A percentile compares a stretch with the other conserved stretches of the same genome.
Conservation (phyloP, 2,113 vertebrate genomes). For the Pelobates fuscus region DNA sequence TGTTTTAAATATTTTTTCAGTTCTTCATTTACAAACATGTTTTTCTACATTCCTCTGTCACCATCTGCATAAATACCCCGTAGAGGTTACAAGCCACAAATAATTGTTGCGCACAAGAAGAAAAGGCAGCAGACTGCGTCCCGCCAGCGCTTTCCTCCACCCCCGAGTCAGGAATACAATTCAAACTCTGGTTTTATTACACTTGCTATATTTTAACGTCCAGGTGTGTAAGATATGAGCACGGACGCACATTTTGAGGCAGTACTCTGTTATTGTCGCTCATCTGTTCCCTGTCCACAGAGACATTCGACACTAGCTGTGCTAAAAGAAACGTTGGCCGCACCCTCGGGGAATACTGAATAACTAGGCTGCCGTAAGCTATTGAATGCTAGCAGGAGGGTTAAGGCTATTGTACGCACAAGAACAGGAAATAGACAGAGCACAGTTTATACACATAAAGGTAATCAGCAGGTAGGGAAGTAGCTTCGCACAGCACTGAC, state of each 20-base stretch:
- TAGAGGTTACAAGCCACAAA: not conserved
- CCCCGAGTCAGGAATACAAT: constrained; percentile 3
- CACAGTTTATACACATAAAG: not conserved
- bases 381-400: constrained; percentile 16
- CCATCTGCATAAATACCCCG: not conserved
- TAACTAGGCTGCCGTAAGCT: constrained; percentile 38
- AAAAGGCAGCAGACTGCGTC: not conserved
- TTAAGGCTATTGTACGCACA: constrained; percentile 19
- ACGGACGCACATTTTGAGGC: no score
- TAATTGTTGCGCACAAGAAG: no score
- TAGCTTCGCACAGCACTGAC: not conserved
- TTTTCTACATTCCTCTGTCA: no score
- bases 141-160: not conserved
- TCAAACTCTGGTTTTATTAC: not conserved
- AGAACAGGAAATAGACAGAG: not conserved
- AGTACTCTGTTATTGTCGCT: constrained; percentile 29
- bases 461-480: not conserved
- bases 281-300: constrained; percentile 33
- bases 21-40: no score
- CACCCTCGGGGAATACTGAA: constrained; percentile 8
- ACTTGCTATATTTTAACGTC: not conserved
- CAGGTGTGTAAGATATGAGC: constrained; percentile 20
- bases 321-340: constrained; percentile 10
- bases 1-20: no score
- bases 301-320: constrained; percentile 11